Evolutionary conservation across 2,797 vertebrate genomes (phyloP), one percentile per base, ranked within the genome.

Genomic region (Mionectes olivaceus): DNA sequence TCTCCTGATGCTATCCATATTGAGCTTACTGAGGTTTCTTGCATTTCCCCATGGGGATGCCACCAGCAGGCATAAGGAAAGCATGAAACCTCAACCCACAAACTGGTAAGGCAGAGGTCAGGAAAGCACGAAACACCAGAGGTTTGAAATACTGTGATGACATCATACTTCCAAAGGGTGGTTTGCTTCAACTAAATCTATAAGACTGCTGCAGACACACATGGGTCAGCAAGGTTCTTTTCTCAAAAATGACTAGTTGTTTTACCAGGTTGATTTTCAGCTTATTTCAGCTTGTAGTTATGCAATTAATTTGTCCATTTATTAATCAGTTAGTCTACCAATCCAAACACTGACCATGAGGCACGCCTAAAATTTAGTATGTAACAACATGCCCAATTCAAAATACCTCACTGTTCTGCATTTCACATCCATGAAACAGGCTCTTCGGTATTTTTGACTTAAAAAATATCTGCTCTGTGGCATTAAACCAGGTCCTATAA

Each of bases 161-260:
- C 4, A 61, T 49, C 9, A 70, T n/a, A 46, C 30, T 87, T 69
- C 15, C 23, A 47, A 79, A 52, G 4, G 10, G 8, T 60, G 10
- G 37, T 28, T 82, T 75, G 35, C 32, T 75, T 70, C 53, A 81
- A 65, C 37, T 89, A 52, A 73, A 76, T 65, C 78, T 33, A 10
- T 32, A 49, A 69, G 39, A 49, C 35, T 50, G 10, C 4, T 64
- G 14, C n/a, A 81, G 50, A 32, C 1, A 10, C 32, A 82, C 9
- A 52, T 5, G 3, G 0, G 0, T 47, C 65, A 78, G 32, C 17
- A 56, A 59, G 17, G 11, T 75, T 71, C 41, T 69, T 15, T 19
- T 86, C 55, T 94, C 56, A 76, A 61, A 87, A 90, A 43, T 11
- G 0, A 76, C 21, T 24, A 59, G 5, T 5, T 52, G 55, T 78